These are phyloP conservation scores for Cliona cf. orientalis DNA, from an alignment of 37 sponge, comb jelly and placozoan genomes.

Conservation along the genomic window DNA sequence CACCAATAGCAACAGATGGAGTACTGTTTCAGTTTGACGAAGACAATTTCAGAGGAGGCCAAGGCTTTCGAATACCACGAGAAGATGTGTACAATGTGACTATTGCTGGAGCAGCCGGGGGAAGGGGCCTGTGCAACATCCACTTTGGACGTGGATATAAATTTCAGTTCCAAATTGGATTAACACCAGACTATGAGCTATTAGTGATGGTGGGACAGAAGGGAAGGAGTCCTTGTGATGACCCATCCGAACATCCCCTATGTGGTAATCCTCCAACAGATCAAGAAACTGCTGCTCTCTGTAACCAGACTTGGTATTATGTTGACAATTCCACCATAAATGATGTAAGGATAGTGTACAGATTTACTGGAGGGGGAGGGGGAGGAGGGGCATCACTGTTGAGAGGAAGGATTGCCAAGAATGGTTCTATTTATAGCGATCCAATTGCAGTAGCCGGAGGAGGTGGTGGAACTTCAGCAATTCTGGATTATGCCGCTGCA, in stretches of 20 bases:
- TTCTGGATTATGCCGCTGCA: background rate
- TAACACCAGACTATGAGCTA: constrained; percentile 11
- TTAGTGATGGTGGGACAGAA: constrained; percentile 49
- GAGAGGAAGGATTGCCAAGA: background rate
- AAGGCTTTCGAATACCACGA: constrained; percentile 39
- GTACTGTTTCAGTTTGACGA: background rate
- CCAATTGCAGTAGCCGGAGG: no score
- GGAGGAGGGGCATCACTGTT: constrained; percentile 66
- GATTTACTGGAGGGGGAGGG: constrained; percentile 42
- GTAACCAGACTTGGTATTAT: constrained; percentile 8
- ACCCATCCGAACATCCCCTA: background rate
- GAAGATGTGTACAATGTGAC: constrained; percentile 51
- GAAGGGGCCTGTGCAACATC: constrained; percentile 45
- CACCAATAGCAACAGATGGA: no score
- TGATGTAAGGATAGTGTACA: background rate
- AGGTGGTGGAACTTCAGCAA: constrained; percentile 54
- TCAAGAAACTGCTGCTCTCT: background rate
- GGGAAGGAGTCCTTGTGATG: constrained; percentile 43
- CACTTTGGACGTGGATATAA: constrained; percentile 18
- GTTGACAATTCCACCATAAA: no score
- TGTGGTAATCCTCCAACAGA: constrained; percentile 6
- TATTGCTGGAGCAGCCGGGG: constrained; percentile 57
- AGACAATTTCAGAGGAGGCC: constrained; percentile 27
- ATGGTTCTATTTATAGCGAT: background rate
- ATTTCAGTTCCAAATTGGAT: background rate